phyloP scores from a whole-genome alignment of 2,113 vertebrate species.

The Phocoena sinus region DNA sequence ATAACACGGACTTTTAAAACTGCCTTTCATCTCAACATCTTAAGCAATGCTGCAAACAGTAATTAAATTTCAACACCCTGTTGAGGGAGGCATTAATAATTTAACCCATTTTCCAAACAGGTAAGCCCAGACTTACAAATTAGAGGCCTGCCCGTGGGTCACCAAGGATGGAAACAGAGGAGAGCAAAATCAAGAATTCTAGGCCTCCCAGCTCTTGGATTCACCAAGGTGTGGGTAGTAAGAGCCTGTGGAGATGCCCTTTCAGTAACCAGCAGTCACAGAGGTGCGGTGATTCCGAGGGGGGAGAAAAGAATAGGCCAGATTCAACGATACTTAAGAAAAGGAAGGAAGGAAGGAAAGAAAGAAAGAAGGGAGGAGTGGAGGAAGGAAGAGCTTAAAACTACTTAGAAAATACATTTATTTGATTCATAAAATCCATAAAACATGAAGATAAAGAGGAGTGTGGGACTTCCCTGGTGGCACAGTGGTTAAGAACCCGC shows the following conservation, averaged over 20 bases:
- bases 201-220: neutral
- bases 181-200: neutral
- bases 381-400: neutral
- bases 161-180: neutral
- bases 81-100: conserved; percentile 55
- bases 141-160: conserved; percentile 36
- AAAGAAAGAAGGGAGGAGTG: too few relatives aligned
- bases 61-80: conserved; percentile 67
- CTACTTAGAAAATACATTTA: neutral
- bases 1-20: conserved; percentile 55
- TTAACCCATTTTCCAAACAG: conserved; percentile 67
- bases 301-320: neutral
- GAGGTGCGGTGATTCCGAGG: neutral
- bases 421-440: neutral
- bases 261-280: neutral
- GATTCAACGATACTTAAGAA: neutral
- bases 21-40: conserved; percentile 67
- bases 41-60: conserved; percentile 56
- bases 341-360: neutral
- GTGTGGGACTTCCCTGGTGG: neutral
- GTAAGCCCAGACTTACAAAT: conserved; percentile 67
- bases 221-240: neutral
- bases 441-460: neutral
- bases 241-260: neutral
- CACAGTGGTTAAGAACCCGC: too few relatives aligned